These are phyloP conservation scores for Tachycineta bicolor DNA, from an alignment of 2,113 vertebrate genomes.

Conservation along the genomic window DNA sequence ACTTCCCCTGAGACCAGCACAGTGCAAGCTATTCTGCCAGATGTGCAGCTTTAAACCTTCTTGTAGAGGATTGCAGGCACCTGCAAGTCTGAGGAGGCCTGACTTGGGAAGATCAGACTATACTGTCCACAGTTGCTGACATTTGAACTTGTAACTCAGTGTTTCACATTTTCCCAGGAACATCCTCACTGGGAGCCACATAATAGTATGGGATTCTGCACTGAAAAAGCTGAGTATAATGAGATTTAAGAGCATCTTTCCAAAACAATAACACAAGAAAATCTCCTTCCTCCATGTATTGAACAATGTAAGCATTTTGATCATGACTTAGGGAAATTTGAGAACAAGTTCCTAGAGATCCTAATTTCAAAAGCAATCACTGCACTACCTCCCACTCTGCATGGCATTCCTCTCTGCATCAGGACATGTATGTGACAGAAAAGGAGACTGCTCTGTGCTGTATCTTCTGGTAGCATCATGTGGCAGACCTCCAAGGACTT, in stretches of 20 bases:
- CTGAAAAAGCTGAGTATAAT: not conserved
- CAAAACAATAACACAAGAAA: not conserved
- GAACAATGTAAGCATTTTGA: not conserved
- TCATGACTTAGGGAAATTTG: not conserved
- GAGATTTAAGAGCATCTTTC: not conserved
- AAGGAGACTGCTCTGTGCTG: not conserved
- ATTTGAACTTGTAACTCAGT: not conserved
- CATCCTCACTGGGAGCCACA: not conserved
- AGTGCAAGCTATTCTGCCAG: not conserved
- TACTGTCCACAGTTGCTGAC: not conserved
- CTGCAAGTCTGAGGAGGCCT: not conserved
- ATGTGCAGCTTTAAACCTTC: not conserved
- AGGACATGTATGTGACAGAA: not conserved
- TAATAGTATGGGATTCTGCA: not conserved
- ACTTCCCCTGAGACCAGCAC: accelerated
- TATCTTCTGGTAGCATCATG: not conserved
- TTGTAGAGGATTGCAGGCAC: not conserved
- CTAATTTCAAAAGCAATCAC: not conserved
- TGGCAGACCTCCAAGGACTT: not conserved
- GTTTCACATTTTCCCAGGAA: not conserved
- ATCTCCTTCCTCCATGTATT: not conserved
- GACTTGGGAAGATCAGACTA: accelerated
- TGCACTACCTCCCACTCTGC: not conserved
- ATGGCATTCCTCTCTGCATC: not conserved
- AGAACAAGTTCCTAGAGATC: not conserved